Evolutionary conservation across 2,113 vertebrate genomes (phyloP).

Genomic region (Silurus meridionalis): DNA sequence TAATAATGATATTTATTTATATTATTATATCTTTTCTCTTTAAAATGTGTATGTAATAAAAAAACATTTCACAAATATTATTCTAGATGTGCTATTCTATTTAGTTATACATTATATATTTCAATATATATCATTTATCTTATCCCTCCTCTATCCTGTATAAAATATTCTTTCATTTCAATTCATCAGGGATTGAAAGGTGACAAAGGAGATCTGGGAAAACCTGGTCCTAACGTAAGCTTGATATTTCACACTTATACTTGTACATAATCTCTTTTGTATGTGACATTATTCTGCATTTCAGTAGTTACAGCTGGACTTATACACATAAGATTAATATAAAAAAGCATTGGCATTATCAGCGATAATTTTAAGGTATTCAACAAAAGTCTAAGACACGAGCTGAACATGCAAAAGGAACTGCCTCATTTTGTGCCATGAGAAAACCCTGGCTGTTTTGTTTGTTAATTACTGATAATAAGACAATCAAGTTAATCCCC

Average conservation of each 20-base stretch:
- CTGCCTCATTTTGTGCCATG: neutral
- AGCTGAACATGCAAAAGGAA: neutral
- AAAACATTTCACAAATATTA: too few relatives aligned
- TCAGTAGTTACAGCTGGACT: neutral
- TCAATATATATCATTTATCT: neutral
- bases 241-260: neutral
- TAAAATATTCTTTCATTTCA: neutral
- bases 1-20: neutral
- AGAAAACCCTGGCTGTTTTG: neutral
- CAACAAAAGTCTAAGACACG: too few relatives aligned
- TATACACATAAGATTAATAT: neutral
- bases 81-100: neutral
- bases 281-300: neutral
- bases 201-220: conserved; percentile 81
- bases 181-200: conserved; percentile 73
- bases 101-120: neutral
- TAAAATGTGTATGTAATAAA: neutral
- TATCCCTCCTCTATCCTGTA: too few relatives aligned
- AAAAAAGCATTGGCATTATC: neutral
- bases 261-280: neutral
- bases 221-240: conserved; percentile 80
- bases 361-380: neutral
- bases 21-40: too few relatives aligned
- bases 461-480: neutral
- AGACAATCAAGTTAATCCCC: neutral